Evolutionary conservation across 2,113 vertebrate genomes (phyloP).

Genomic region (Stegostoma tigrinum): DNA sequence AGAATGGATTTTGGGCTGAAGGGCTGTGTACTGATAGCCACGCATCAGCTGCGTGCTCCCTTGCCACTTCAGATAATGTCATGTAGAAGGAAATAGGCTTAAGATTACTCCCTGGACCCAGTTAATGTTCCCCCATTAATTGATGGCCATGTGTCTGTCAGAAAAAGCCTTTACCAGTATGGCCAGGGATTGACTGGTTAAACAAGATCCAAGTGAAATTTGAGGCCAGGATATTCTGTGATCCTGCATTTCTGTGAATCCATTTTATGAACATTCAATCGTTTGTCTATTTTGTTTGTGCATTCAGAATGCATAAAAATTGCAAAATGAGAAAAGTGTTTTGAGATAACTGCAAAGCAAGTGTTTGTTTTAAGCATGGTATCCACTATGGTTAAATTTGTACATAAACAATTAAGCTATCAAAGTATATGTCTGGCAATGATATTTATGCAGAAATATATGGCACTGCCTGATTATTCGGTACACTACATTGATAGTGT

Average conservation of each 20-base stretch:
- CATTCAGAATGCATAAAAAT: too few species aligned
- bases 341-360: too few species aligned
- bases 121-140: too few species aligned
- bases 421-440: not conserved
- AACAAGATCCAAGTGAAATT: not conserved
- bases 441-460: not conserved
- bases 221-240: too few species aligned
- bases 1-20: not conserved
- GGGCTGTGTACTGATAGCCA: not conserved
- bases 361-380: too few species aligned
- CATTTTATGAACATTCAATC: too few species aligned
- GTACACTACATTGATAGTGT: not conserved
- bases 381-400: not conserved
- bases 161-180: not conserved
- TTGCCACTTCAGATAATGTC: not conserved
- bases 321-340: too few species aligned
- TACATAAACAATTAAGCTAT: not conserved
- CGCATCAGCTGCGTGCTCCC: not conserved
- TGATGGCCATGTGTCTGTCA: not conserved
- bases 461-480: not conserved
- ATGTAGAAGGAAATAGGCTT: not conserved
- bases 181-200: not conserved
- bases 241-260: too few species aligned
- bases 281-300: too few species aligned
- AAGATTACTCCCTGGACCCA: too few species aligned